Evolutionary conservation across 2,797 vertebrate genomes (phyloP), one percentile per base, ranked within the genome.

Genomic region (Microctenopoma lineatum): DNA sequence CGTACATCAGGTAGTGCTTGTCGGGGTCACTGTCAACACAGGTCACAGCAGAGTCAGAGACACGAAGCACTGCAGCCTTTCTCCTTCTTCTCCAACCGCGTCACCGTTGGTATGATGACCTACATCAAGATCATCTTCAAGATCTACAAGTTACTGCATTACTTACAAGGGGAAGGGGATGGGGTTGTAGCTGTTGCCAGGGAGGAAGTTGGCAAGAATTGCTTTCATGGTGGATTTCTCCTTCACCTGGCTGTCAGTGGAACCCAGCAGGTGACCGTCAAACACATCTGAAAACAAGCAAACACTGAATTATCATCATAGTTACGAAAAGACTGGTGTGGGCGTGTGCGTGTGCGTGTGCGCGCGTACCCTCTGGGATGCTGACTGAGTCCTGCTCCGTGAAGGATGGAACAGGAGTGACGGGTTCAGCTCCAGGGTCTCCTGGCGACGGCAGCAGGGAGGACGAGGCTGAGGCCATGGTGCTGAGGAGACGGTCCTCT

Each of bases 191-290:
- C 92, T 99, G 93, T 97, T 99, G 78, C 98, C 98, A 29, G 98
- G 98, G 77, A 99, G 94, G 79, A 99, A 94, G 90, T 97, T 99
- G 68, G 98, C 98, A 59, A 99, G 94, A 90, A 99, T 99, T 74
- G 98, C 96, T 87, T 99, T 99, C 98, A 99, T 99, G 61, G 98
- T 99, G 85, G 97, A 98, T 47, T 99, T 99, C 89, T 99, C 98
- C 83, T 98, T 99, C 77, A 99, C 97, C 81, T 99, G 98, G 81
- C 96, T 98, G 81, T 99, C 98, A 52, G 88, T 95, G 83, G 97
- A 98, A 72, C 97, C 96, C 87, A 97, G 73, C 73, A 95, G 87
- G 88, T 98, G 96, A 73, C 96, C 96, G 47, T 99, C 98, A 90
- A 98, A 98, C 50, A 97, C 96, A 84, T 99, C 98, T 99, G 87